phyloP scores from a whole-genome alignment of 2,888 invertebrate species.

The Sceliomorpha sp. region DNA sequence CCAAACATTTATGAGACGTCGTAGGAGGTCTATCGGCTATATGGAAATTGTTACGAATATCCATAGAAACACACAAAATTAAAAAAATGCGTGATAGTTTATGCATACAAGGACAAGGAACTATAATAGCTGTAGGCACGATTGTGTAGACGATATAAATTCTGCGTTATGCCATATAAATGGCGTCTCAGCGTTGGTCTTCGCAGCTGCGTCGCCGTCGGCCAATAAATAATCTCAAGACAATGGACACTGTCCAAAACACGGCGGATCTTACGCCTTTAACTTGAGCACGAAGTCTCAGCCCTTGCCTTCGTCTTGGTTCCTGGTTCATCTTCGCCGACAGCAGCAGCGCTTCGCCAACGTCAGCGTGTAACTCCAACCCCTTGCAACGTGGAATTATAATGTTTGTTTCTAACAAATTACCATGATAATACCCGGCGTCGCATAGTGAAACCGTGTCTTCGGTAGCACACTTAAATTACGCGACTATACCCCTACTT shows the following conservation, averaged over 20 bases:
- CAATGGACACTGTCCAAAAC: slow-evolving; percentile 81
- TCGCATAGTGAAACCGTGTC: slow-evolving; percentile 71
- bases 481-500: slow-evolving; percentile 59
- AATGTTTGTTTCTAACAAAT: slow-evolving; percentile 81
- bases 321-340: slow-evolving; percentile 28
- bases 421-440: slow-evolving; percentile 79
- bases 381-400: slow-evolving; percentile 71
- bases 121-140: slow-evolving; percentile 48
- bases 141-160: slow-evolving; percentile 63
- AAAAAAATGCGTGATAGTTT: slow-evolving; percentile 41
- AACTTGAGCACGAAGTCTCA: slow-evolving; percentile 73
- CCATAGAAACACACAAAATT: too few species aligned
- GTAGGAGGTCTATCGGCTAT: too few species aligned
- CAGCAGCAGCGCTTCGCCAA: slow-evolving; percentile 9
- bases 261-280: slow-evolving; percentile 78
- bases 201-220: slow-evolving; percentile 64
- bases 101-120: slow-evolving; percentile 25
- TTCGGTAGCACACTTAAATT: slow-evolving; percentile 77
- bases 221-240: slow-evolving; percentile 78
- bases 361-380: slow-evolving; percentile 8
- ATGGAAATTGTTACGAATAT: slow-evolving; percentile 18
- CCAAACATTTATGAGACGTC: too few species aligned
- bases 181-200: slow-evolving; percentile 73
- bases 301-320: slow-evolving; percentile 64
- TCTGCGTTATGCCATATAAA: slow-evolving; percentile 60